Conservation (phyloP, 1,140 invertebrate species). For the Drosophila athabasca region DNA sequence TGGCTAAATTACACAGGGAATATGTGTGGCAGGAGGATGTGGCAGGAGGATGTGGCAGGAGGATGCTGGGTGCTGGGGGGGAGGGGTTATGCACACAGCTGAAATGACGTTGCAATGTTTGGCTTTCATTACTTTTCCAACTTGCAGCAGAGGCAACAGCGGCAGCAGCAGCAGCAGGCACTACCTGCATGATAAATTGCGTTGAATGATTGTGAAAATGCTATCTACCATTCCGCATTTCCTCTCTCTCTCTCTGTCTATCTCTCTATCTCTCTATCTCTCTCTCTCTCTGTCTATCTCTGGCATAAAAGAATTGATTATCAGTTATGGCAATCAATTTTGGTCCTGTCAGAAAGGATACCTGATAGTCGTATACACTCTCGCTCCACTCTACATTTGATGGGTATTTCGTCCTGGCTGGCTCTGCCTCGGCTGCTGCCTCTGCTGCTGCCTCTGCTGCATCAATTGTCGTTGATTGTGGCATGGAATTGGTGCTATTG, state of each 20-base stretch:
- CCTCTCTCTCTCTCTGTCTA: background rate
- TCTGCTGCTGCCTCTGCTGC: background rate
- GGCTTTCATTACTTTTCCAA: constrained; percentile 30
- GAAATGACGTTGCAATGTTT: constrained; percentile 56
- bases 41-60: no score
- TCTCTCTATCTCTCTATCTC: background rate
- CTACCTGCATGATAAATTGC: constrained; percentile 37
- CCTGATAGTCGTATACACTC: no score
- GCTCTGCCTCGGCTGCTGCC: background rate
- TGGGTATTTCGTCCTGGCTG: background rate
- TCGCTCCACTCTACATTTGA: no score
- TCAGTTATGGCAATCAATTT: no score
- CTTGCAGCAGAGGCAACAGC: no score
- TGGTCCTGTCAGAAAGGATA: no score
- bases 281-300: background rate
- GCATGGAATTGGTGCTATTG: constrained; percentile 2
- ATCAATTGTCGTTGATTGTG: constrained; percentile 19
- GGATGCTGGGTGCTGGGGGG: background rate
- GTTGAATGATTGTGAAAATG: constrained; percentile 26
- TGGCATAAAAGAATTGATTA: background rate
- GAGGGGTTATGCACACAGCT: constrained; percentile 25
- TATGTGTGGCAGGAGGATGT: no score
- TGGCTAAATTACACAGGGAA: constrained; percentile 35
- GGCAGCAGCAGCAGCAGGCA: no score
- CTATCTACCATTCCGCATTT: no score